These are phyloP conservation scores for Cyclina sinensis DNA, from an alignment of 1,140 invertebrate genomes.

Conservation along the genomic window DNA sequence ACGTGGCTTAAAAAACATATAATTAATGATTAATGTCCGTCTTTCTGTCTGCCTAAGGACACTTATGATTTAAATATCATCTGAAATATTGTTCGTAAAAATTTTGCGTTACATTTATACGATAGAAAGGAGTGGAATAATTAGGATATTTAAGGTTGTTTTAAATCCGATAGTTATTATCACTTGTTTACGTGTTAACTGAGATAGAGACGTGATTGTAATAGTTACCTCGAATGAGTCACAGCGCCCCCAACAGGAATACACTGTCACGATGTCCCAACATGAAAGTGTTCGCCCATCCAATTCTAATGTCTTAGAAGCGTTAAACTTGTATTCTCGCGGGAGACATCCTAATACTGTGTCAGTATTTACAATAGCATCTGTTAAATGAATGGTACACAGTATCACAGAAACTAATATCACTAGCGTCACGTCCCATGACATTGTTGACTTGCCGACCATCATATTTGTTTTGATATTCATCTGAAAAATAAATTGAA, in stretches of 20 bases:
- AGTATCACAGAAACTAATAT: not conserved
- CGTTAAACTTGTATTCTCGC: conserved; percentile 69
- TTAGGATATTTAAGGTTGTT: no score
- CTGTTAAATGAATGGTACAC: not conserved
- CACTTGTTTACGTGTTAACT: no score
- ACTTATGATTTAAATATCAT: no score
- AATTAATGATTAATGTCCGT: no score
- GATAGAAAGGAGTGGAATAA: no score
- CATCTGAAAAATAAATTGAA: conserved; percentile 14
- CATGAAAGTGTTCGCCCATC: conserved; percentile 90
- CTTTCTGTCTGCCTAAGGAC: no score
- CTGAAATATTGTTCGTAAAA: no score
- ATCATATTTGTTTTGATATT: not conserved
- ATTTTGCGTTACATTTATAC: no score
- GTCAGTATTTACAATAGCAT: not conserved
- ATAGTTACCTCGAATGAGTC: conserved; percentile 92
- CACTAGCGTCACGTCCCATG: not conserved
- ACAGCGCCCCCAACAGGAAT: conserved; percentile 94
- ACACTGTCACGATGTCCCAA: conserved; percentile 90
- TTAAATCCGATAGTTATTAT: no score
- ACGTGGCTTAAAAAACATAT: no score
- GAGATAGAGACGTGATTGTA: no score
- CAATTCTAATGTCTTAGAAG: conserved; percentile 64
- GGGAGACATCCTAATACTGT: conserved; percentile 85
- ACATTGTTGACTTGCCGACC: not conserved